Base-by-base conservation (phyloP, 1,140 invertebrate genomes). In the Magallana gigas region DNA sequence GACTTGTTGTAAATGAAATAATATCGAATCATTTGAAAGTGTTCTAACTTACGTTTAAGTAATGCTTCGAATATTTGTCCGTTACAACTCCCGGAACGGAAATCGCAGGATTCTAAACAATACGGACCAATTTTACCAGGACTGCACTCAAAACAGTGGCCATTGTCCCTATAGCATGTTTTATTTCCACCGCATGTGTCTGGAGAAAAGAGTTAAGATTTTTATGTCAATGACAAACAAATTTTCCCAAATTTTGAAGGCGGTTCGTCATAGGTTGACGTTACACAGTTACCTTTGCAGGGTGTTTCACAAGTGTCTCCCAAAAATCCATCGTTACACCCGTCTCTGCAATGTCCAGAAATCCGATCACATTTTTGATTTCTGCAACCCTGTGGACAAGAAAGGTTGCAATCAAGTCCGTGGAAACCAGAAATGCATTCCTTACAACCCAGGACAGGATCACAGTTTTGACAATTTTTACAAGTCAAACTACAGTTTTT, bases 401-500 rank as follows among this genome's bases (percentile, higher is more conserved):
- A 36, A 1, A 4, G 11, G 5, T 36, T 76, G 14, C 68, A 76
- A 76, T 29, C 36, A 3, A 12, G 23, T 36, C 68, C 68, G 36
- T 36, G 36, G 23, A 76, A 76, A 11, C 68, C 68, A 36, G 8
- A 12, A 7, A 1, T 12, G 36, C 68, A 76, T 48, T 76, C 8
- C 23, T 36, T 18, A 5, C 68, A 76, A 29, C 68, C 68, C 12
- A 29, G 11, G 14, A 76, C 23, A 76, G 9, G 23, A 29, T 76
- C 1, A 76, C 68, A 76, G 36, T 8, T 3, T 29, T 11, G 9
- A 12, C 68, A 76, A 76, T 76, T 76, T 11, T 0, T 8, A 76
- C 68, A 76, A 29, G 7, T 76, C 8, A 76, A 36, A 76, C 23
- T 36, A 76, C 68, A 76, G 23, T 76, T 76, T 36, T 76, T 76